Conservation (phyloP, 2,113 vertebrate species). For the Pipa parva region DNA sequence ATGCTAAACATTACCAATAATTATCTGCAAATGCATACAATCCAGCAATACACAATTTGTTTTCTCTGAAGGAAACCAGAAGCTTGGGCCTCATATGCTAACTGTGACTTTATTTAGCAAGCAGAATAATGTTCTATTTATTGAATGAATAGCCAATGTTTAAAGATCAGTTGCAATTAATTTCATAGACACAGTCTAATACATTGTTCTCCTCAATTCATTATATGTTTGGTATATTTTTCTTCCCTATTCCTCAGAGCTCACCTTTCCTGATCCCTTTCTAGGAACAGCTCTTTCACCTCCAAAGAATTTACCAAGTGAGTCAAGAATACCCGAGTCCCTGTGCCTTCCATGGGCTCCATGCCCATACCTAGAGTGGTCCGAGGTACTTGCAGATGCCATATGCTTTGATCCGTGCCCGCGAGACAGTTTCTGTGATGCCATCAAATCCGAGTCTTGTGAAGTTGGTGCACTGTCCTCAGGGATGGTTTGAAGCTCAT, state of each 20-base stretch:
- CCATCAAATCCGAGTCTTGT: conserved; percentile 74
- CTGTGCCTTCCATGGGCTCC: conserved; percentile 77
- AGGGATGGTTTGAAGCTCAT: conserved; percentile 96
- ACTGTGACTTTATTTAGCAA: background rate
- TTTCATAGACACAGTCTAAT: conserved; percentile 8
- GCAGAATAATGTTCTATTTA: background rate
- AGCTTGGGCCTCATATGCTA: conserved; percentile 1
- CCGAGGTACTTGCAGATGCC: conserved; percentile 87
- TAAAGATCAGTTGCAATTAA: background rate
- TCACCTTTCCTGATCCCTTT: conserved; percentile 92
- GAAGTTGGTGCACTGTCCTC: conserved; percentile 83
- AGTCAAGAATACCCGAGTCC: conserved; percentile 87
- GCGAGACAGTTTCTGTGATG: conserved; percentile 79
- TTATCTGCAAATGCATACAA: background rate
- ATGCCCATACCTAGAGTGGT: conserved; percentile 70
- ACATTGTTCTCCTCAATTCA: conserved; percentile 38
- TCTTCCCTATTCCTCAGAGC: conserved; percentile 68
- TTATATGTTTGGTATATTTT: conserved; percentile 44
- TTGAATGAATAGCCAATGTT: background rate
- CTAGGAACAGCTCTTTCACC: conserved; percentile 84
- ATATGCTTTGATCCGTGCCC: conserved; percentile 73
- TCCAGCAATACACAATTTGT: background rate
- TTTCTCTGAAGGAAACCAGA: background rate
- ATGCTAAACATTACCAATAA: background rate
- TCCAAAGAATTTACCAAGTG: conserved; percentile 94